Evolutionary conservation across 2,113 vertebrate species (phyloP).

Genomic region (Eretmochelys imbricata): DNA sequence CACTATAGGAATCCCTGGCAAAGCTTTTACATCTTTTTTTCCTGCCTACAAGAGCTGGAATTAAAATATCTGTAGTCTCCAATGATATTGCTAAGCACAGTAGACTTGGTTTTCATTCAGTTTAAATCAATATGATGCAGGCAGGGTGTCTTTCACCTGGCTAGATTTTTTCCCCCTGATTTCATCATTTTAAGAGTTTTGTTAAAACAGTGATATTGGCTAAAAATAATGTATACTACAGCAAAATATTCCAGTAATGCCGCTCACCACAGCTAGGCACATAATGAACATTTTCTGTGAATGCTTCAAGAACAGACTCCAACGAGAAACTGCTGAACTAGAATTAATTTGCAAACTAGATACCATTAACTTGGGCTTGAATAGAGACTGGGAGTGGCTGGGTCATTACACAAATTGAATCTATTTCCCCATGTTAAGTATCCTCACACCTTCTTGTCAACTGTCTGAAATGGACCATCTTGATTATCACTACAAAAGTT

Average conservation of each 20-base stretch:
- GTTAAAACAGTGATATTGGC: neutral
- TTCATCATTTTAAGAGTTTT: neutral
- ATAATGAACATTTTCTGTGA: conserved; percentile 45
- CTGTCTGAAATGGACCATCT: no score
- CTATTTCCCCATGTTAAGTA: no score
- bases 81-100: conserved; percentile 2
- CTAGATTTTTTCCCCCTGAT: neutral
- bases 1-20: conserved; percentile 35
- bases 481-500: no score
- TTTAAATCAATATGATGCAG: neutral
- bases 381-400: no score
- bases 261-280: conserved; percentile 44
- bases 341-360: no score
- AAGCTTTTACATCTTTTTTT: conserved; percentile 16
- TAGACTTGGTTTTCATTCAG: neutral
- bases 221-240: neutral
- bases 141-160: neutral
- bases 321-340: no score
- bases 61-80: conserved; percentile 31
- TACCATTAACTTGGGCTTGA: no score
- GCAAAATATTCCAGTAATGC: conserved; percentile 38
- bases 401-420: no score
- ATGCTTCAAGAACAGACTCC: neutral
- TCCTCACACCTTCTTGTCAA: no score
- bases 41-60: conserved; percentile 35